A percentile compares a stretch with the other conserved stretches of the same genome.
Conservation (phyloP, 2,888 invertebrate genomes). For the Cheiracanthium punctorium region DNA sequence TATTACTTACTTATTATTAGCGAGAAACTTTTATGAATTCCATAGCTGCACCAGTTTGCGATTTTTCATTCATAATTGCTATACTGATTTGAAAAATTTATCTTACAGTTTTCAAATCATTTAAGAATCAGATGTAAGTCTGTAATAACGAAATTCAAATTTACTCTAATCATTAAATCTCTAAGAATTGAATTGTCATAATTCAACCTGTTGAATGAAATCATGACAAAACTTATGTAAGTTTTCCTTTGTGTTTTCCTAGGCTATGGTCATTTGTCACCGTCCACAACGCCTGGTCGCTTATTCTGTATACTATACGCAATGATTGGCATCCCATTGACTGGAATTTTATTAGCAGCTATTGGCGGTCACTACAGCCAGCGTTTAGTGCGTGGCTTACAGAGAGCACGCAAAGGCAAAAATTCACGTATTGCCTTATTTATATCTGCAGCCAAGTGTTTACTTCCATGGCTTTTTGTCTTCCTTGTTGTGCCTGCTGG, state of each 20-base stretch:
- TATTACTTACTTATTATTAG: too few species aligned
- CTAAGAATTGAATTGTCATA: too few species aligned
- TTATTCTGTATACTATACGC: constrained; percentile 92
- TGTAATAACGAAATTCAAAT: too few species aligned
- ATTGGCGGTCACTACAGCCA: constrained; percentile 87
- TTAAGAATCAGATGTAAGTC: too few species aligned
- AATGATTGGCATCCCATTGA: constrained; percentile 89
- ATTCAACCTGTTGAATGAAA: too few species aligned
- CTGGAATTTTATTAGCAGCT: constrained; percentile 84
- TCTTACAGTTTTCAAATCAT: too few species aligned
- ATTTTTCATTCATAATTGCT: too few species aligned
- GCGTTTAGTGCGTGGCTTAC: constrained; percentile 56
- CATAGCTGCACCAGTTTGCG: too few species aligned
- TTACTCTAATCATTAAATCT: too few species aligned
- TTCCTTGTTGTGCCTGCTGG: constrained; percentile 91
- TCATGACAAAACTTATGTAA: too few species aligned
- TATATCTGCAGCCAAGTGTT: constrained; percentile 87
- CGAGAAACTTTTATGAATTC: too few species aligned
- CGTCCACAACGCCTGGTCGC: constrained; percentile 86
- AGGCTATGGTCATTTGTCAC: constrained; percentile 93
- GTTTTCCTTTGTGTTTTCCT: constrained; percentile 71
- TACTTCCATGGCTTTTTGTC: constrained; percentile 91
- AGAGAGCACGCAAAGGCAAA: constrained; percentile 50
- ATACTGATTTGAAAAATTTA: too few species aligned
- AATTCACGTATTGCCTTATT: constrained; percentile 81